phyloP scores from a whole-genome alignment of 2,797 vertebrate genomes.

The Notolepis coatsorum region DNA sequence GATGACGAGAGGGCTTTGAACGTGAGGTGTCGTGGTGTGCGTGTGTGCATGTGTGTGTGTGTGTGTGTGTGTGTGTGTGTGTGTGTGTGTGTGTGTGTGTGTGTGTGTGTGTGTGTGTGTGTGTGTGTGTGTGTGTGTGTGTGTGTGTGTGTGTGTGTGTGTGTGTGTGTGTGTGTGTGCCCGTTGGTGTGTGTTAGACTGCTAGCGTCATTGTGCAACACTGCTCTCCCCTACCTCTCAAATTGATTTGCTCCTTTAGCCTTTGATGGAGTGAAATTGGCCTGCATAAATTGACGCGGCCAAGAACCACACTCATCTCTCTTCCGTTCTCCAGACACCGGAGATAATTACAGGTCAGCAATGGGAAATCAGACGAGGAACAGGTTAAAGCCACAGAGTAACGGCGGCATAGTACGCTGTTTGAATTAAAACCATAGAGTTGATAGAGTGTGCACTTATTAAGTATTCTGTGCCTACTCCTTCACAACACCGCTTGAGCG shows the following conservation, averaged over 20 bases:
- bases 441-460: too few relatives aligned
- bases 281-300: constrained; percentile 1
- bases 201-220: constrained; percentile 20
- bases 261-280: constrained; percentile 36
- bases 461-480: too few relatives aligned
- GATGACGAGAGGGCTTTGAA: constrained; percentile 46
- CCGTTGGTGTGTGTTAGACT: not conserved
- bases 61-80: not conserved
- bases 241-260: constrained; percentile 29
- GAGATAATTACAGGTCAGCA: too few relatives aligned
- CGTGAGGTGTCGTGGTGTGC: constrained; percentile 22
- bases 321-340: not conserved
- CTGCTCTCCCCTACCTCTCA: constrained; percentile 15
- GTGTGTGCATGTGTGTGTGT: constrained; percentile 13
- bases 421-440: too few relatives aligned
- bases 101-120: constrained; percentile 8
- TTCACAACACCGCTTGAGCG: too few relatives aligned
- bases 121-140: not conserved
- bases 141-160: not conserved
- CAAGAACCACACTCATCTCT: not conserved
- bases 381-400: too few relatives aligned
- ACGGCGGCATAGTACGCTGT: too few relatives aligned
- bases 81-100: not conserved
- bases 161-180: constrained; percentile 7
- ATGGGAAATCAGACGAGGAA: too few relatives aligned